Base-by-base conservation (phyloP, 2,797 vertebrate genomes). In the Orientallactaga sibirica region DNA sequence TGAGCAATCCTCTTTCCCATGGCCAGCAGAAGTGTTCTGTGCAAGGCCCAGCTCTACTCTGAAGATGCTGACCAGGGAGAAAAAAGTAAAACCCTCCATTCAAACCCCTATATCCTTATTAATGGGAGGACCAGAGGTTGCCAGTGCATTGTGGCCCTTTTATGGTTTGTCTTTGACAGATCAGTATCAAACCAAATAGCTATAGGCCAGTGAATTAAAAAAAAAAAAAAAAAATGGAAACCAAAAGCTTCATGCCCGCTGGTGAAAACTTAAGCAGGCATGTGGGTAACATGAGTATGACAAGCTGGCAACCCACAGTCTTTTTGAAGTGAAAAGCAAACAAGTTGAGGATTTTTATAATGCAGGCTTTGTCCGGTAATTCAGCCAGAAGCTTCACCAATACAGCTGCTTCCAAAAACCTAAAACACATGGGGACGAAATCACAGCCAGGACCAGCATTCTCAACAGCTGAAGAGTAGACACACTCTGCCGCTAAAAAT, bases 371-470 rank as follows among this genome's bases (percentile, higher is more conserved):
- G 70, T 97, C 96, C 71, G 1, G 87, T 93, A 76, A 95, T 84
- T 68, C 92, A 94, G 77, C 29, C 67, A 92, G 95, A 96, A 97
- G 48, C 11, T 89, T 96, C 96, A 96, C 93, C 92, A 55, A 48
- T 95, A 86, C 97, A 96, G 96, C 95, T 96, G 97, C 96, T 96
- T 97, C 97, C 96, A 90, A 97, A 97, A 95, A 86, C 96, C 48
- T 93, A 95, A 96, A 97, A 95, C 96, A 86, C 68, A 71, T 52
- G 93, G 22, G 33, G 37, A 95, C 48, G 1, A 91, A 94, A 93
- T 97, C 70, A 18, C 94, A 96, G 96, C 90, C 94, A 95, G 96
- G 74, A 82, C 96, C 92, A 95, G 95, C 88, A 92, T 93, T 92
- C 93, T 91, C 94, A 86, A 92, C 81, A 91, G 94, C 88, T 94